A percentile compares a stretch with the other conserved stretches of the same genome.
Conservation (phyloP, 2,888 invertebrate species). For the Andricus quercusramuli region DNA sequence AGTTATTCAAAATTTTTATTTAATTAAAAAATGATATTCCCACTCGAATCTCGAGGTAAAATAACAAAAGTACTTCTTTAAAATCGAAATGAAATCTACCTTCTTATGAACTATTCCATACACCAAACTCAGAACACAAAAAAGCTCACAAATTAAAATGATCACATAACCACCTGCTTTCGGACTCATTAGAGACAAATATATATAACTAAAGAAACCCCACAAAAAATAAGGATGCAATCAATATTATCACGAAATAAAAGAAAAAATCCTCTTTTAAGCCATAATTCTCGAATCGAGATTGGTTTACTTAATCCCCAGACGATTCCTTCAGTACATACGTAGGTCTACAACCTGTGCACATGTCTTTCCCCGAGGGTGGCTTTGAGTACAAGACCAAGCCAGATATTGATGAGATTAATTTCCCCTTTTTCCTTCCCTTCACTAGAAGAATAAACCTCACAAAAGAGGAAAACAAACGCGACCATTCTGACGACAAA, state of each 20-base stretch:
- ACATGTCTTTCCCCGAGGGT: constrained; percentile 1
- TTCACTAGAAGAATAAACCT: background rate
- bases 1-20: too few relatives aligned
- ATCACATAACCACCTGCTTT: too few relatives aligned
- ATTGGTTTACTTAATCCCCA: background rate
- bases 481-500: constrained; percentile 30
- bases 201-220: too few relatives aligned
- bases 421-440: constrained; percentile 9
- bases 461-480: constrained; percentile 43
- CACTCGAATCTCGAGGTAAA: too few relatives aligned
- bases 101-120: too few relatives aligned
- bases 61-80: too few relatives aligned
- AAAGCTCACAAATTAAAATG: too few relatives aligned
- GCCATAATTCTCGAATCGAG: background rate
- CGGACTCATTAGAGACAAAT: too few relatives aligned
- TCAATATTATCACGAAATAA: background rate
- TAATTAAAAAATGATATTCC: too few relatives aligned
- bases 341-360: background rate
- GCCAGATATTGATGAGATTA: constrained; percentile 36
- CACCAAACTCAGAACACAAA: too few relatives aligned
- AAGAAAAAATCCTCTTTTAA: background rate
- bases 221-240: too few relatives aligned
- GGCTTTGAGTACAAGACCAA: constrained; percentile 18
- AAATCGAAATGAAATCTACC: too few relatives aligned
- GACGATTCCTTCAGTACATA: background rate